Base-by-base conservation (phyloP, 2,797 vertebrate species). In the Eptatretus atami region DNA sequence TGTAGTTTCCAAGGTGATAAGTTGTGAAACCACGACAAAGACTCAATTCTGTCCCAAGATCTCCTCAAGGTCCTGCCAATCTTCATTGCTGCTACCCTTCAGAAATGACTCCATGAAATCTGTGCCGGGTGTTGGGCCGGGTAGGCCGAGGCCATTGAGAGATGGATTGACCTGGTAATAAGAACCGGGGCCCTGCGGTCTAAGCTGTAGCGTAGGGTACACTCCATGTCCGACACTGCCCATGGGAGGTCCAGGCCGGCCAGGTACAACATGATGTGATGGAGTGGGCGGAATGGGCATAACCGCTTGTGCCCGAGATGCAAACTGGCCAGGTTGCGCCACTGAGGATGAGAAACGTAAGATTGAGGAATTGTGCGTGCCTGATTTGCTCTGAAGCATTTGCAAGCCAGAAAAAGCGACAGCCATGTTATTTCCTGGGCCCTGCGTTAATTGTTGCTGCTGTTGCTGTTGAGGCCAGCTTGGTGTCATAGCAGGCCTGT, bases 51-150 rank as follows among this genome's bases (percentile, higher is more conserved):
- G 57, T n/a, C 57, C 57, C n/a, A 61, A 25, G 57, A 61, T 61
- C 57, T 61, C 57, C 57, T 61, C 57, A n/a, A 61, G 57, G 57
- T 61, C 57, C 57, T 61, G 57, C 57, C 57, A 61, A 25, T 61
- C 57, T 25, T 61, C 57, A 25, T 61, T 61, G 57, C 57, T 61
- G 57, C 57, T 12, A 25, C 57, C 57, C 57, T 61, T 61, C 12
- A 61, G 57, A 10, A 61, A 25, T 10, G 57, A 61, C n/a, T 61
- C 57, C 57, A 61, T 25, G 25, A 61, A 61, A 61, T 61, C 57
- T 10, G 57, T n/a, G 25, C 57, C 57, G 9, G n/a, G n/a, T 10
- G n/a, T 61, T 10, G 25, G 57, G 10, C 57, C 25, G 9, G 57
- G n/a, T n/a, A 61, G 57, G 57, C 57, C 57, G n/a, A 25, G 25